A percentile compares a stretch with the other conserved stretches of the same genome.
Conservation (phyloP, 1,140 invertebrate species). For the Stenopsyche tienmushanensis region DNA sequence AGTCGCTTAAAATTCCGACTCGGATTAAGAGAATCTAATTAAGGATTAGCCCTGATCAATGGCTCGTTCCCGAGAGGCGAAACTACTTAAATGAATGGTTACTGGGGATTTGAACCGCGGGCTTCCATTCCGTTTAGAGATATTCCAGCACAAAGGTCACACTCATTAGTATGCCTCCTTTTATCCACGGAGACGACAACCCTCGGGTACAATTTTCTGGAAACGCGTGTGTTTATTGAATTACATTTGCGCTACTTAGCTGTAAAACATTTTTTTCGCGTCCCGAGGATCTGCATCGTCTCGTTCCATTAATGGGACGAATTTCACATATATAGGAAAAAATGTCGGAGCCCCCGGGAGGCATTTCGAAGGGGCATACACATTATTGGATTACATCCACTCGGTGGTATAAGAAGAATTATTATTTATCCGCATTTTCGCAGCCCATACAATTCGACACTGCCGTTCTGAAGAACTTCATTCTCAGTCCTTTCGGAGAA, state of each 20-base stretch:
- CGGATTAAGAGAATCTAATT: not conserved
- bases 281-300: not conserved
- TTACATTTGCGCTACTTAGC: not conserved
- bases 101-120: not conserved
- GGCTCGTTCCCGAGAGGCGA: not conserved
- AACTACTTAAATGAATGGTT: not conserved
- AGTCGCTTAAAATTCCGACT: not conserved
- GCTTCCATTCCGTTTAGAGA: not conserved
- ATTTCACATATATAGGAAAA: not conserved
- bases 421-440: too few species aligned
- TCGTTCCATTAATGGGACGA: not conserved
- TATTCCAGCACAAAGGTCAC: not conserved
- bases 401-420: too few species aligned
- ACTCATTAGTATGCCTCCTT: not conserved
- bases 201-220: not conserved
- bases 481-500: too few species aligned
- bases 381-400: not conserved
- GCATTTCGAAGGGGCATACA: not conserved
- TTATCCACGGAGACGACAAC: not conserved
- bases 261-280: not conserved
- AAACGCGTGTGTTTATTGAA: not conserved
- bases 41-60: not conserved
- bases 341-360: not conserved
- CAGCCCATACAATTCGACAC: too few species aligned
- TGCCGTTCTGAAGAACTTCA: too few species aligned